Evolutionary conservation across 2,113 vertebrate species (phyloP).

Genomic region (Hippopotamus amphibius): DNA sequence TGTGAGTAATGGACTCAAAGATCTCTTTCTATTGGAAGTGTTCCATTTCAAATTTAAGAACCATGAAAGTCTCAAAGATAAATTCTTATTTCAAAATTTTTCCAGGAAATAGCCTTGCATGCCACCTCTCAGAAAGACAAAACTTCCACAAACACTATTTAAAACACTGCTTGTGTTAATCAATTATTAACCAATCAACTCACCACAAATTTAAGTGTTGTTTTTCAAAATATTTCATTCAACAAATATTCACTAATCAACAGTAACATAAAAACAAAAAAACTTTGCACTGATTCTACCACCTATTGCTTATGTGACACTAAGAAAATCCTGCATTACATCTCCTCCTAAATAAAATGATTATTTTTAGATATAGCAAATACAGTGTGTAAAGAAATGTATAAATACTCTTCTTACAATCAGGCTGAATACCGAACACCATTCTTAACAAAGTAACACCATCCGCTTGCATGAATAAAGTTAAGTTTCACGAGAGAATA

Average conservation of each 20-base stretch:
- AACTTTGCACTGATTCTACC: not conserved
- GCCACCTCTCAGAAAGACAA: not conserved
- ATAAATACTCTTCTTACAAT: not conserved
- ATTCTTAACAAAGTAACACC: conserved; percentile 42
- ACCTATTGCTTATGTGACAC: not conserved
- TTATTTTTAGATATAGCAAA: not conserved
- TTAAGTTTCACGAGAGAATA: conserved; percentile 26
- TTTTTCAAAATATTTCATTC: conserved; percentile 6
- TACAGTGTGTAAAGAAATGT: not conserved
- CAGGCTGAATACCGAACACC: not conserved
- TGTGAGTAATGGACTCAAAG: not conserved
- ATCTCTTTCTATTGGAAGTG: not conserved
- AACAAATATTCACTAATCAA: not conserved
- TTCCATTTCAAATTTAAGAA: conserved; percentile 38
- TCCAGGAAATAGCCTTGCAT: not conserved
- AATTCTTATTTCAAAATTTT: not conserved
- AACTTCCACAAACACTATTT: not conserved
- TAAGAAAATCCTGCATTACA: conserved; percentile 7
- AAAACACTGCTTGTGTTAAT: not conserved
- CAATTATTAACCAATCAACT: conserved; percentile 12
- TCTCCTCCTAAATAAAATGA: not conserved
- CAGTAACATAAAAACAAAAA: not conserved
- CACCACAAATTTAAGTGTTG: conserved; percentile 9
- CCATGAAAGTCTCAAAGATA: not conserved
- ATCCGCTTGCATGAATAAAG: not conserved